Evolutionary conservation across 2,113 vertebrate genomes (phyloP).

Genomic region (Gorsachius goisagi): DNA sequence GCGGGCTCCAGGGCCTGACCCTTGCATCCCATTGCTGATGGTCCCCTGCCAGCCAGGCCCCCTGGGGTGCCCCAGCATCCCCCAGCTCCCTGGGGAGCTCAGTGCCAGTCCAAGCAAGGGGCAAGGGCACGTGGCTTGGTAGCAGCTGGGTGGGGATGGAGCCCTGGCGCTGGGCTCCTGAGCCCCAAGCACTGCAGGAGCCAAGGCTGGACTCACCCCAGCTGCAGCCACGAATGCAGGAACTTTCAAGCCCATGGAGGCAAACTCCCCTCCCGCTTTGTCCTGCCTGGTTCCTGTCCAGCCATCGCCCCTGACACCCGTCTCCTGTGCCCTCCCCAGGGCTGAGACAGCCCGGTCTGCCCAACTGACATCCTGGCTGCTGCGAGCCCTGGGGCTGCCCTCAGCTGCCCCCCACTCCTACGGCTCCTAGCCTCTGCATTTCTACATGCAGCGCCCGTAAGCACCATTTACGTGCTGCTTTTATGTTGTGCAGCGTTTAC

Average conservation of each 20-base stretch:
- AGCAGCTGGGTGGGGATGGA: not conserved
- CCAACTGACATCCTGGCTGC: not conserved
- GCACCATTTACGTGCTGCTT: not conserved
- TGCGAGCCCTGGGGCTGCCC: not conserved
- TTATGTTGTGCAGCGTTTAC: no score
- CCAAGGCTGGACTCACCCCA: not conserved
- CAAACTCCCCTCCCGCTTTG: not conserved
- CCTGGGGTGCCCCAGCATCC: not conserved
- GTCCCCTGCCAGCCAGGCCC: not conserved
- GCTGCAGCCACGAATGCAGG: not conserved
- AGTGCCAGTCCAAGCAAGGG: not conserved
- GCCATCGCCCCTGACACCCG: not conserved
- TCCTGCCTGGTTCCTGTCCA: not conserved
- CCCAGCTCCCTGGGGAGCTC: not conserved
- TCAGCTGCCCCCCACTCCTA: not conserved
- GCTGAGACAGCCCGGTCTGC: not conserved
- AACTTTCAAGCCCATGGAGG: not conserved
- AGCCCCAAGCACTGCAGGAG: not conserved
- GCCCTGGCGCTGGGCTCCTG: not conserved
- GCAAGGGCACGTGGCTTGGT: not conserved
- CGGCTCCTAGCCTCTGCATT: not conserved
- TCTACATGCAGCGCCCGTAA: not conserved
- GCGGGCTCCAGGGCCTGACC: accelerated
- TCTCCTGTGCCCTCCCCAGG: not conserved
- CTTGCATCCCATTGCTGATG: not conserved